Evolutionary conservation across 2,888 invertebrate species (phyloP).

Genomic region (Drosophila yooni): DNA sequence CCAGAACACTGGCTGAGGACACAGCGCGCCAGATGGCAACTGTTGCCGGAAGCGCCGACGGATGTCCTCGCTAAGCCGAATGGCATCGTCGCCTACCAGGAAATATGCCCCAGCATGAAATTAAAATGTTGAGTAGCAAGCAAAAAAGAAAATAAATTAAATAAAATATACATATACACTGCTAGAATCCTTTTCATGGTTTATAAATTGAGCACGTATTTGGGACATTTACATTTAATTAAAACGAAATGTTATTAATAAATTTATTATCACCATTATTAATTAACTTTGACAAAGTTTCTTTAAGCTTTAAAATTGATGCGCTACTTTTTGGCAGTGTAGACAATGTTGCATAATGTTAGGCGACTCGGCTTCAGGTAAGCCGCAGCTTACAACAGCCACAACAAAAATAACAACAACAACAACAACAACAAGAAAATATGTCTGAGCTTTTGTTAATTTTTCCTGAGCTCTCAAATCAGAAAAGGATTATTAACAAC

Average conservation of each 20-base stretch:
- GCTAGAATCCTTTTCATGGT: background rate
- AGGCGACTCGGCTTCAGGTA: conserved; percentile 51
- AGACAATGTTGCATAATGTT: conserved; percentile 44
- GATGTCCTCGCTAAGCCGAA: conserved; percentile 80
- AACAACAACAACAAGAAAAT: conserved; percentile 12
- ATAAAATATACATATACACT: conserved; percentile 3
- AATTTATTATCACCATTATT: background rate
- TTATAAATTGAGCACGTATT: background rate
- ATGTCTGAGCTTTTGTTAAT: conserved; percentile 52
- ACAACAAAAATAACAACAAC: conserved; percentile 21
- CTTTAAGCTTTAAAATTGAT: background rate
- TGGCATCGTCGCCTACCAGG: conserved; percentile 69
- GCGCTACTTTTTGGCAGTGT: conserved; percentile 28
- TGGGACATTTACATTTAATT: conserved; percentile 2
- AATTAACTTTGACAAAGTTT: background rate
- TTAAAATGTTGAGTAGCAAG: conserved; percentile 61
- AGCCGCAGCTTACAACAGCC: conserved; percentile 51
- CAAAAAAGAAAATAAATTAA: conserved; percentile 4
- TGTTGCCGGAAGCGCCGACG: conserved; percentile 76
- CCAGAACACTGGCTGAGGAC: conserved; percentile 33
- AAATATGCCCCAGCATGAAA: conserved; percentile 76
- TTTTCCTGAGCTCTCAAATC: conserved; percentile 65
- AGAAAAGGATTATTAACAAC: conserved; percentile 79
- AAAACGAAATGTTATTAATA: background rate
- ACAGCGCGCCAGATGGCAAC: conserved; percentile 69